These are phyloP conservation scores for Chauna torquata DNA, from an alignment of 2,113 vertebrate genomes.

Conservation along the genomic window DNA sequence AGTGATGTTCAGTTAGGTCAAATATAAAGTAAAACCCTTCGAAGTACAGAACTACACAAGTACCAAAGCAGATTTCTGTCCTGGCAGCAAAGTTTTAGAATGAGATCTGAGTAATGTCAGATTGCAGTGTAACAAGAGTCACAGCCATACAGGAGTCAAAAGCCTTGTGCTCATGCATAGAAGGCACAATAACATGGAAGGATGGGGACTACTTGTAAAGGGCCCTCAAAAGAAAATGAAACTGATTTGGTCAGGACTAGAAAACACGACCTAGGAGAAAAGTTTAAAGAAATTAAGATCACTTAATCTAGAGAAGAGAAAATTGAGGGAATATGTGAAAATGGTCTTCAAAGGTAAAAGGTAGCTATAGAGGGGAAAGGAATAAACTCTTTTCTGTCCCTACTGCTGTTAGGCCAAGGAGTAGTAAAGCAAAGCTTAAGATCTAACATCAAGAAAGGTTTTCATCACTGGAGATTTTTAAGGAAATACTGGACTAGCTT, in stretches of 20 bases:
- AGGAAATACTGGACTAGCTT: not conserved
- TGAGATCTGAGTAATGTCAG: not conserved
- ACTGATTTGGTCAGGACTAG: not conserved
- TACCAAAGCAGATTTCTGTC: not conserved
- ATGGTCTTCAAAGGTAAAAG: not conserved
- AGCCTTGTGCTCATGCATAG: not conserved
- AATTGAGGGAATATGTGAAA: not conserved
- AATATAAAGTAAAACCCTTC: not conserved
- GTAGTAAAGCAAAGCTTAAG: constrained; percentile 26
- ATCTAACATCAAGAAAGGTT: not conserved
- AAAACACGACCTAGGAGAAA: not conserved
- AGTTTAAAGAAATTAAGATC: not conserved
- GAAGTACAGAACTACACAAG: not conserved
- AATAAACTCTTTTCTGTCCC: not conserved
- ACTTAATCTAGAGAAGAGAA: not conserved
- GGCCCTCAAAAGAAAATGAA: not conserved
- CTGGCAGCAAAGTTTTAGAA: not conserved
- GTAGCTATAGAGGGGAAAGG: not conserved
- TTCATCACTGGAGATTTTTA: not conserved
- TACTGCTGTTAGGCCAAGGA: not conserved
- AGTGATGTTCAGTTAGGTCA: not conserved
- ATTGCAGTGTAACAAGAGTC: not conserved
- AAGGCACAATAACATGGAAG: not conserved
- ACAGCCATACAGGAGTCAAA: not conserved
- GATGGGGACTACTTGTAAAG: not conserved